A percentile compares a stretch with the other conserved stretches of the same genome.
Conservation (phyloP, 2,797 vertebrate species). For the Eurystomus glaucurus region DNA sequence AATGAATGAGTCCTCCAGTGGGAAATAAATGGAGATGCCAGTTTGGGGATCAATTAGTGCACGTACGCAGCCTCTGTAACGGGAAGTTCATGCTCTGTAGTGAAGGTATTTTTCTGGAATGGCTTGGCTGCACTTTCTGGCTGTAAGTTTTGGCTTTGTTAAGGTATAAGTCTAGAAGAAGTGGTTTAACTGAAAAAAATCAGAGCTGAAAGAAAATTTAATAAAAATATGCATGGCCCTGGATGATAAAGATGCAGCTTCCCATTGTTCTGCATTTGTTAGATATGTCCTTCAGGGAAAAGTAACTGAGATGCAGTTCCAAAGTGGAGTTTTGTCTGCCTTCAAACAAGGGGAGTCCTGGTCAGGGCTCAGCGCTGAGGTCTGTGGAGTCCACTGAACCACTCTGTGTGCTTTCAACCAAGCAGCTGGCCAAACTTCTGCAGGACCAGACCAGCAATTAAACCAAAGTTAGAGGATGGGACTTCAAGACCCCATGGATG, state of each 20-base stretch:
- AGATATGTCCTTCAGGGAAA: not conserved
- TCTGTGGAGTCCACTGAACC: not conserved
- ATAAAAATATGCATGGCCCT: not conserved
- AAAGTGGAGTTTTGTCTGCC: not conserved
- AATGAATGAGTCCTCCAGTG: conserved; percentile 49
- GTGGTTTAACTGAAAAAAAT: not conserved
- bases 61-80: not conserved
- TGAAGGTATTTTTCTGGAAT: not conserved
- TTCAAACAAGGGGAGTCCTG: not conserved
- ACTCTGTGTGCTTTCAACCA: not conserved
- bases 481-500: not conserved
- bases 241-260: not conserved
- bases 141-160: not conserved
- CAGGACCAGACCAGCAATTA: not conserved
- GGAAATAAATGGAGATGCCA: conserved; percentile 57
- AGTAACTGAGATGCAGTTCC: not conserved
- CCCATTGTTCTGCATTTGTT: not conserved
- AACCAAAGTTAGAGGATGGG: not conserved
- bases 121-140: not conserved
- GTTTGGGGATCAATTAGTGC: conserved; percentile 50
- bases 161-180: not conserved
- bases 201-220: not conserved
- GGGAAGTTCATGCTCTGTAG: not conserved
- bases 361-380: not conserved
- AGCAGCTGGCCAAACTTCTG: not conserved